Evolutionary conservation across 2,888 invertebrate genomes (phyloP), one percentile per base, ranked within the genome.

Genomic region (Flexamia atlantica): DNA sequence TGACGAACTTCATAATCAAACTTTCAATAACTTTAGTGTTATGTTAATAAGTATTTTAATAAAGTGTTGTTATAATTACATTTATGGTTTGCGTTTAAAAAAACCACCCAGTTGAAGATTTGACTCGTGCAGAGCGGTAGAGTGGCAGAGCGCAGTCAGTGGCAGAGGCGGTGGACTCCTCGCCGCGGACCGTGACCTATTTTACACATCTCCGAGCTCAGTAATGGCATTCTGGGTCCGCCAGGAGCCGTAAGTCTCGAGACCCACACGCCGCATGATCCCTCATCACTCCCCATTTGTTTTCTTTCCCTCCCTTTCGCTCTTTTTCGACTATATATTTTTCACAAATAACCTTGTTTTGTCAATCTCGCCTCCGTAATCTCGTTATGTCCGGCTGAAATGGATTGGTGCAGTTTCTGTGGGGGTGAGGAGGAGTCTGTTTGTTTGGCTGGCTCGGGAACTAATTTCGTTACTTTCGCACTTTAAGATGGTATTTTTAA

Each of bases 131-230:
- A 9, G 46, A 14, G 46, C 3, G 46, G 4, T 2, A 14, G 46
- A 9, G 46, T 46, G 46, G 46, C 12, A 17, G 46, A 4, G 53
- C 53, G 10, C n/a, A n/a, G n/a, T 36, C 36, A 17, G 53, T 23
- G 23, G 53, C 53, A 10, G 4, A 2, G 23, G 53, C 53, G 3
- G 23, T 7, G 20, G 53, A 10, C 20, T 7, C 10, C 4, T 20
- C 20, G 82, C 40, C 32, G 20, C 50, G 82, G 40, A 86, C 85
- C 86, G 86, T 85, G 85, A 85, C 86, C 86, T 86, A 86, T 86
- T 86, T 86, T 86, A 86, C 86, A 86, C 86, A 85, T 85, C 86
- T 86, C 79, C 86, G 86, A 85, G 84, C 85, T 86, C 82, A 81
- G 85, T 86, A 86, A 86, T 86, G 84, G 86, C 84, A 84, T 86